A percentile compares a stretch with the other conserved stretches of the same genome.
phyloP scores from a whole-genome alignment of 1,140 invertebrate species.

The Aradophagus sp. region DNA sequence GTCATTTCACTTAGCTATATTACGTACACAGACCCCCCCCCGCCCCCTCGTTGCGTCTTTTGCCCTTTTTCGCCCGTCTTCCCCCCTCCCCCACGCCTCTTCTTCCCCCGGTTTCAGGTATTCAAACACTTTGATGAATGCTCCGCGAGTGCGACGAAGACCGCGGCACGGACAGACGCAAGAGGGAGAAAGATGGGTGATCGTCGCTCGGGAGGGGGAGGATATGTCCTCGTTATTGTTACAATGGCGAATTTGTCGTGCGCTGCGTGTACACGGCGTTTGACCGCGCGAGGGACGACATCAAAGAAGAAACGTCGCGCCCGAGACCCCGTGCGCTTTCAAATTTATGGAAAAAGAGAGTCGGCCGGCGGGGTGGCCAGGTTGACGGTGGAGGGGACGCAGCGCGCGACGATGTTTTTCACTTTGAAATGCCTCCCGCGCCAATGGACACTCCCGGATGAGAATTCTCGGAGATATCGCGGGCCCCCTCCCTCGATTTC shows the following conservation, averaged over 20 bases:
- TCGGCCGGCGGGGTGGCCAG: constrained; percentile 9
- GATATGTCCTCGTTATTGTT: constrained; percentile 57
- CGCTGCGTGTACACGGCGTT: constrained; percentile 44
- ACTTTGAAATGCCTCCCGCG: constrained; percentile 30
- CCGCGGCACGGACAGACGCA: constrained; percentile 1
- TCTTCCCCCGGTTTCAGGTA: too few species aligned
- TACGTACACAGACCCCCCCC: constrained; percentile 57
- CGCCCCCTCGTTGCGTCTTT: too few species aligned
- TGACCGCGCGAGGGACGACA: constrained; percentile 34
- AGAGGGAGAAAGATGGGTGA: too few species aligned
- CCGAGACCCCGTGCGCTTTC: constrained; percentile 40
- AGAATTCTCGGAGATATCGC: too few species aligned
- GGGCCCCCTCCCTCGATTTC: too few species aligned
- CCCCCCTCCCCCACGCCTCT: too few species aligned
- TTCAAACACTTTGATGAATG: constrained; percentile 57
- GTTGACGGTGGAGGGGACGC: constrained; percentile 21
- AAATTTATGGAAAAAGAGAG: constrained; percentile 47
- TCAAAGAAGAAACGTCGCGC: constrained; percentile 37
- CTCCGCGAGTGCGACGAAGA: constrained; percentile 24
- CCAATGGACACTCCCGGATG: constrained; percentile 21
- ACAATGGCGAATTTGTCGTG: constrained; percentile 55
- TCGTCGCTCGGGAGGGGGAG: too few species aligned
- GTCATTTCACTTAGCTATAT: constrained; percentile 60
- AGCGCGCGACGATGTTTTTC: constrained; percentile 38
- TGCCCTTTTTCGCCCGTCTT: too few species aligned